Conservation (phyloP, 2,888 invertebrate species). For the Papilio protenor region DNA sequence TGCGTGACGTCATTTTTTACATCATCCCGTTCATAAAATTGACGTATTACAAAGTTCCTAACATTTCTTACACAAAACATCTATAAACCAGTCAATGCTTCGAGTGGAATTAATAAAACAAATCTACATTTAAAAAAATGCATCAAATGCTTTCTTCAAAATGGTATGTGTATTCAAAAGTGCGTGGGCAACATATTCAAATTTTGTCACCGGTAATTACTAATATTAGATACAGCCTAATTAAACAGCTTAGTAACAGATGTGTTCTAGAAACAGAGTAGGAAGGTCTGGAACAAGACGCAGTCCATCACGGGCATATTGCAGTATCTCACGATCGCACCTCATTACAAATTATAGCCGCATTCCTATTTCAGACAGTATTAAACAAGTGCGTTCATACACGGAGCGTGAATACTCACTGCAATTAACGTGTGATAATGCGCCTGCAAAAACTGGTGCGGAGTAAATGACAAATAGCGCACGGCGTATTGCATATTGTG, state of each 20-base stretch:
- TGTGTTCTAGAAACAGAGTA: neutral
- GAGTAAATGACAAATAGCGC: conserved; percentile 73
- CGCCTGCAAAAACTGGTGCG: conserved; percentile 65
- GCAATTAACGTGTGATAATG: conserved; percentile 74
- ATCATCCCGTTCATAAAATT: neutral
- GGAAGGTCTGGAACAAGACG: conserved; percentile 22
- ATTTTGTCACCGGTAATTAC: neutral
- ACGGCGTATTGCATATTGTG: conserved; percentile 36
- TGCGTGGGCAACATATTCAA: neutral
- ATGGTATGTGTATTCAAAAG: neutral
- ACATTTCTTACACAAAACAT: neutral
- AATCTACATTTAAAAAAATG: neutral
- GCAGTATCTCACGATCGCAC: conserved; percentile 64
- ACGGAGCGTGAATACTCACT: conserved; percentile 41
- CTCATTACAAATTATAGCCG: conserved; percentile 83
- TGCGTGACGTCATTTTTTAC: conserved; percentile 49
- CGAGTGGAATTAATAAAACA: neutral
- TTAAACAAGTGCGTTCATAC: conserved; percentile 60
- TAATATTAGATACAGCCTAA: neutral
- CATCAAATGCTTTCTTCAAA: neutral
- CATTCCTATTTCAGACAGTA: conserved; percentile 75
- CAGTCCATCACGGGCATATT: conserved; percentile 27
- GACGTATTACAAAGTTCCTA: neutral
- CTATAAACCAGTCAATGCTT: neutral
- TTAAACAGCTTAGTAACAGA: neutral